Percentiles rank a stretch among this genome's conserved stretches.
These are phyloP conservation scores for Hyposmocoma kahamanoa DNA, from an alignment of 1,140 invertebrate genomes.

Conservation along the genomic window DNA sequence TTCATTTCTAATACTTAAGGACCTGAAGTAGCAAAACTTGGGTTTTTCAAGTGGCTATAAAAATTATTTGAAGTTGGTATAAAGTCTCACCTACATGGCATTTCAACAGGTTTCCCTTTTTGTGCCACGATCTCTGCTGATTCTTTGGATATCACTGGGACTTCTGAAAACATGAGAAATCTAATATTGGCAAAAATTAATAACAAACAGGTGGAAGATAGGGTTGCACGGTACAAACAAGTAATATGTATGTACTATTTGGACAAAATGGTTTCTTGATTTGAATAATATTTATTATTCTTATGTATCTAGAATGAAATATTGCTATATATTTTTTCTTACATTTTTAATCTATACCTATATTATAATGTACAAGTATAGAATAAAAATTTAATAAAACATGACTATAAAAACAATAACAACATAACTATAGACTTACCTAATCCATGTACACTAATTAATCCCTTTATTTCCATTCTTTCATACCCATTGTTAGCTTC, in stretches of 20 bases:
- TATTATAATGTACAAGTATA: too few species aligned
- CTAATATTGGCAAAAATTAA: too few species aligned
- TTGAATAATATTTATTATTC: too few species aligned
- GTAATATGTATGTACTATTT: too few species aligned
- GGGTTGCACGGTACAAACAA: too few species aligned
- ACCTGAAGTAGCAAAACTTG: too few species aligned
- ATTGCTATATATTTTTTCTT: too few species aligned
- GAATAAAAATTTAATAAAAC: slow-evolving; percentile 7
- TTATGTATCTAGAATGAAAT: too few species aligned
- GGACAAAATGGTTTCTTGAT: too few species aligned
- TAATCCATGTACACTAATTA: slow-evolving; percentile 34
- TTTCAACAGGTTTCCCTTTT: slow-evolving; percentile 28
- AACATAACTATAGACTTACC: slow-evolving; percentile 26
- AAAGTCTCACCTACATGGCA: slow-evolving; percentile 66
- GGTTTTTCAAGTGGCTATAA: not conserved
- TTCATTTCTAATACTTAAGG: too few species aligned
- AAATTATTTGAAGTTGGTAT: slow-evolving; percentile 10
- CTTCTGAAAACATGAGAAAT: slow-evolving; percentile 44
- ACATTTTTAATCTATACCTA: too few species aligned
- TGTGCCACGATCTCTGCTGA: slow-evolving; percentile 12
- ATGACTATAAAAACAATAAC: slow-evolving; percentile 3
- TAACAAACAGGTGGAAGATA: too few species aligned
- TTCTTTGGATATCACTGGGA: slow-evolving; percentile 32
- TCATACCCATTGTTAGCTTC: slow-evolving; percentile 46
- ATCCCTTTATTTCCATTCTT: slow-evolving; percentile 27